These are phyloP conservation scores for Egretta garzetta DNA, from an alignment of 2,113 vertebrate species.

Conservation along the genomic window DNA sequence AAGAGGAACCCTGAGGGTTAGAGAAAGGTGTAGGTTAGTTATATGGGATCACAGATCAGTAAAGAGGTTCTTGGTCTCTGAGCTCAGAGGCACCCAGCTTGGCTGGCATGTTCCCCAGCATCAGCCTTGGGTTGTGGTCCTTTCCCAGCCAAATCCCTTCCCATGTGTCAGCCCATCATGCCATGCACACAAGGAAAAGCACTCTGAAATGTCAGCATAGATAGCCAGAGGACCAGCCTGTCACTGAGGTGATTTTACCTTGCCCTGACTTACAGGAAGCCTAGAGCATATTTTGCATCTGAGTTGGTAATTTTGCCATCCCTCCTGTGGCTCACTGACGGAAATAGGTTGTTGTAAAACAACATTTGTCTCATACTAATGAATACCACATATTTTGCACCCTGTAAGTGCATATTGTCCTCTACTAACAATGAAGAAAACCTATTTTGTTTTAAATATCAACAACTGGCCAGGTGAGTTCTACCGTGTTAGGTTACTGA, in stretches of 20 bases:
- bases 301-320: not conserved
- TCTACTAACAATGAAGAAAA: not conserved
- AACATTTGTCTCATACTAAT: not conserved
- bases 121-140: not conserved
- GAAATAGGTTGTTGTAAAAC: not conserved
- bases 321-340: not conserved
- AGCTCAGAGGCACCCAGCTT: not conserved
- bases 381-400: not conserved
- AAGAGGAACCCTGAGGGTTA: not conserved
- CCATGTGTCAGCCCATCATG: not conserved
- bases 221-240: not conserved
- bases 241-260: not conserved
- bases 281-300: not conserved
- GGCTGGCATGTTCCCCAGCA: not conserved
- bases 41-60: not conserved
- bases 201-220: not conserved
- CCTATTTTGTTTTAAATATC: not conserved
- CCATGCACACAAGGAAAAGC: not conserved
- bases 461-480: not conserved
- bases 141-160: not conserved
- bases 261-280: not conserved
- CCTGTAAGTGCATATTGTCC: not conserved
- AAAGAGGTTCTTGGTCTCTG: not conserved
- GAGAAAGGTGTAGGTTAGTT: not conserved
- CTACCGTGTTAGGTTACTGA: not conserved